These are phyloP conservation scores for Hypselothyrea guttata DNA, from an alignment of 2,888 invertebrate species.

Conservation along the genomic window DNA sequence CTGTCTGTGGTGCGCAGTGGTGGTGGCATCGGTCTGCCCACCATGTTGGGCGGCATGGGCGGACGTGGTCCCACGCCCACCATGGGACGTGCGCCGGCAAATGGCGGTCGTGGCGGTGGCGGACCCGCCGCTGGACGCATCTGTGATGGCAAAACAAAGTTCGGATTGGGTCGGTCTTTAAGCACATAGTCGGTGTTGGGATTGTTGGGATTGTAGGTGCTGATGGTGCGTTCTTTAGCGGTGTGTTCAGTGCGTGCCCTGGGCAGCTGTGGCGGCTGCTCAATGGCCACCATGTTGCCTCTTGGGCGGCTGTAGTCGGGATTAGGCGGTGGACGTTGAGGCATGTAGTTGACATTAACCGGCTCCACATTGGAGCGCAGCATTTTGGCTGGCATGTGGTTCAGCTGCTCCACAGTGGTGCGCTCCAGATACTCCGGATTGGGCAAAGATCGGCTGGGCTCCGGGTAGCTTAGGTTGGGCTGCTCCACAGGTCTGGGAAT, in stretches of 20 bases:
- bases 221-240: slow-evolving; percentile 48
- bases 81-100: slow-evolving; percentile 69
- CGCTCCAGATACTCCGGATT: no score
- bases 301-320: slow-evolving; percentile 8
- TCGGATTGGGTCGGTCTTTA: slow-evolving; percentile 41
- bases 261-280: slow-evolving; percentile 5
- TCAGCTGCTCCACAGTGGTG: no score
- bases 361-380: no score
- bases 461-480: slow-evolving; percentile 4
- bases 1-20: slow-evolving; percentile 83
- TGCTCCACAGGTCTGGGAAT: background rate
- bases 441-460: background rate
- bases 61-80: slow-evolving; percentile 75
- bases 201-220: slow-evolving; percentile 31
- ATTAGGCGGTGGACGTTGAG: slow-evolving; percentile 17
- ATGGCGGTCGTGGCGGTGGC: slow-evolving; percentile 74
- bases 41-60: slow-evolving; percentile 76
- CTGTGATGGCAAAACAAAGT: slow-evolving; percentile 68
- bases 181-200: slow-evolving; percentile 22
- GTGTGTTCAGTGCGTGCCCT: slow-evolving; percentile 23
- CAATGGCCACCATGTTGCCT: no score
- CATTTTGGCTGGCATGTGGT: no score
- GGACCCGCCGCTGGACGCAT: slow-evolving; percentile 77
- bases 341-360: slow-evolving; percentile 2
- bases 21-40: slow-evolving; percentile 73